Evolutionary conservation across 1,140 invertebrate genomes (phyloP), one percentile per base, ranked within the genome.

Genomic region (Papilio dardanus): DNA sequence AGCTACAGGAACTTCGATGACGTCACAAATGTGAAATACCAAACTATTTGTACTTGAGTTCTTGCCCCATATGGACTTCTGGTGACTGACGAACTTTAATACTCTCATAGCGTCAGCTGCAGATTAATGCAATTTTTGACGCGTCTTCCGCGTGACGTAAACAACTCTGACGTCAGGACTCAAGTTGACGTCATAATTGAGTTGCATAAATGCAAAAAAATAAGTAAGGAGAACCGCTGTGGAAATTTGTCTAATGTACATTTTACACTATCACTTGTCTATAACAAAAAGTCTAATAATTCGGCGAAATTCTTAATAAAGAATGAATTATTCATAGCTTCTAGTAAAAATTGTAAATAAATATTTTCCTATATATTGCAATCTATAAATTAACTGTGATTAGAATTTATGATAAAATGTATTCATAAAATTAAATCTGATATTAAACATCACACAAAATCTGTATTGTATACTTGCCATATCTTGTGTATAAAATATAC

Each of bases 401-500:
- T 54, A 54, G 19, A 24, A 21, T 24, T 0, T 16, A 16, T 46
- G 4, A n/a, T 46, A 14, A 4, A 42, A 42, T 50, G 6, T 21
- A 1, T 8, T 21, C 50, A 24, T 7, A 54, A 10, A 19, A 8
- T 24, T 19, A 8, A 24, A 54, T 54, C 50, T 54, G 50, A 54
- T 54, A 24, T 54, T 24, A 54, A 24, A 24, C 19, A 24, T 24
- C 50, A 54, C 19, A 54, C 0, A 21, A 54, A 21, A 24, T 54
- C 19, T 54, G 2, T 54, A 54, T 24, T 24, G 42, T 46, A 46
- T 76, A 83, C 87, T 90, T 90, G 88, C 88, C 86, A 89, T 89
- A 88, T 65, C 14, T 4, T 65, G 58, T 65, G 10, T 24, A 28
- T 62, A 14, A 24, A 62, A 62, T 62, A 30, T 30, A 62, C 7